Evolutionary conservation across 1,140 invertebrate species (phyloP), one percentile per base, ranked within the genome.

Genomic region (Musca domestica): DNA sequence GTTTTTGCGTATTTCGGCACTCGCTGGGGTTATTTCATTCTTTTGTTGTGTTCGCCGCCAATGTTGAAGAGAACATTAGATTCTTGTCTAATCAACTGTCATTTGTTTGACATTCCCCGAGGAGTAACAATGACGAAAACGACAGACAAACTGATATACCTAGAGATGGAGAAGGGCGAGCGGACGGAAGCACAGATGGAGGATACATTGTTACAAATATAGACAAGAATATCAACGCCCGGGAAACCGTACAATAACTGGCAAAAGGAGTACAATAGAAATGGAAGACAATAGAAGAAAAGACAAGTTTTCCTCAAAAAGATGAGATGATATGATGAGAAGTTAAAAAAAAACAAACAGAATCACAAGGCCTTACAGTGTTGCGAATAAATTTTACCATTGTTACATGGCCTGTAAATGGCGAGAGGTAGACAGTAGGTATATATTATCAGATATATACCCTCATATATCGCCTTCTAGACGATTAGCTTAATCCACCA

Each of bases 41-140:
- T 54, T 41, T 52, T 54, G 20, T 48, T 67, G 23, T 72, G 71
- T 68, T 69, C n/a, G n/a, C 48, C 64, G 69, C 69, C 67, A 30
- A 61, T 66, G 48, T 47, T 51, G 47, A 51, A 63, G 69, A 67
- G 69, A 22, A 41, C 46, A 56, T 56, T 67, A 79, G 77, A 79
- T 79, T 76, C 78, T 79, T 79, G 77, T 79, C 77, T 79, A 79
- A 79, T 79, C 77, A 79, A 77, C 77, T 79, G 77, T 79, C 77
- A 79, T 79, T 79, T 79, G 77, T 78, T 79, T 79, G 77, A 79
- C 75, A 77, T 79, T 76, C 79, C 77, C 77, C 73, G 71, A 71
- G 77, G 67, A 64, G 77, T 73, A 75, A 73, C 70, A 73, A 70
- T 72, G 70, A 73, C 73, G 71, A 64, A 64, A 64, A 64, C 41